Percentiles rank a stretch among this genome's conserved stretches.
These are phyloP conservation scores for Actinia tenebrosa DNA, from an alignment of 64 coral and sea anemone genomes.

Conservation along the genomic window DNA sequence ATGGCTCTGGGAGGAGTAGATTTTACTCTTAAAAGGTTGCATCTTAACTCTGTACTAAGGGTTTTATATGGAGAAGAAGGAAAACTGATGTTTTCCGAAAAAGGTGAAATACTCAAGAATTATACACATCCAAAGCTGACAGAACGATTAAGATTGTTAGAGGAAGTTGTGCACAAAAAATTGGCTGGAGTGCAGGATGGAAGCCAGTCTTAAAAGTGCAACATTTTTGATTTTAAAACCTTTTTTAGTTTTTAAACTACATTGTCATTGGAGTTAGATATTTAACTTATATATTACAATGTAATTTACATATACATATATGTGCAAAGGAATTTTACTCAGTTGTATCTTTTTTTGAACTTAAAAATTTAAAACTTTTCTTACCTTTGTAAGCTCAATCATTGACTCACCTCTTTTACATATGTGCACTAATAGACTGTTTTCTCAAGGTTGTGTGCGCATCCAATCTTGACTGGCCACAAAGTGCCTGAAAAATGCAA, in stretches of 20 bases:
- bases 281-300: too few relatives aligned
- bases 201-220: neutral
- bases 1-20: slow-evolving; percentile 78
- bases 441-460: too few relatives aligned
- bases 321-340: too few relatives aligned
- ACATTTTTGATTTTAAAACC: neutral
- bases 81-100: slow-evolving; percentile 47
- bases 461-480: too few relatives aligned
- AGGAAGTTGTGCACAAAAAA: slow-evolving; percentile 31
- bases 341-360: too few relatives aligned
- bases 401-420: too few relatives aligned
- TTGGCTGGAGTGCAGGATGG: neutral
- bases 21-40: slow-evolving; percentile 50
- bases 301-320: too few relatives aligned
- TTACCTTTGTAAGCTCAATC: too few relatives aligned
- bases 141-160: slow-evolving; percentile 55
- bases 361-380: too few relatives aligned
- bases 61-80: slow-evolving; percentile 55
- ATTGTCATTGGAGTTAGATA: neutral
- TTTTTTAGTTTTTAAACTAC: neutral
- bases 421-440: too few relatives aligned
- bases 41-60: slow-evolving; percentile 55
- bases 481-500: too few relatives aligned
- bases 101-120: slow-evolving; percentile 65
- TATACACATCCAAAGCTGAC: slow-evolving; percentile 78